Evolutionary conservation across 2,888 invertebrate genomes (phyloP).

Genomic region (Strigamia crassipes): DNA sequence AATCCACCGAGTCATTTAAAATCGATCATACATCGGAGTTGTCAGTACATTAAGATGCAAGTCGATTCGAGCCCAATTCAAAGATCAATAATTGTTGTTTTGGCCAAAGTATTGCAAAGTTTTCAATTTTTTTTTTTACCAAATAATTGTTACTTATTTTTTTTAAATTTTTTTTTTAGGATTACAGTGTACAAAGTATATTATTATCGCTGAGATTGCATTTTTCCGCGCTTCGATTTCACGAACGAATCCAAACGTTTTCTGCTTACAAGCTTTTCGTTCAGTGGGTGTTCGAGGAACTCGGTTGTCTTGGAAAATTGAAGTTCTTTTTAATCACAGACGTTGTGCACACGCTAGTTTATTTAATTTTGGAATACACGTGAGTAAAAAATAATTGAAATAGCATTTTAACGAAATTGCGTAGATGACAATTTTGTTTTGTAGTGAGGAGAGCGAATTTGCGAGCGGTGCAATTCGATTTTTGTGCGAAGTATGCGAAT

Average conservation of each 20-base stretch:
- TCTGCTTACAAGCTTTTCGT: neutral
- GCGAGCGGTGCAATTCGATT: neutral
- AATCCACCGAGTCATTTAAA: neutral
- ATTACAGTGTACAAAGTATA: neutral
- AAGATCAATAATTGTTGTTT: neutral
- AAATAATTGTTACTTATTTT: neutral
- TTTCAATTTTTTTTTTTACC: neutral
- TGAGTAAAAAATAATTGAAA: neutral
- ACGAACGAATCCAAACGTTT: neutral
- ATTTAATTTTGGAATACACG: neutral
- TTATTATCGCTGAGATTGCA: neutral
- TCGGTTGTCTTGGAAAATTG: neutral
- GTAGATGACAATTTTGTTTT: too few relatives aligned
- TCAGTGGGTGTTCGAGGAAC: neutral
- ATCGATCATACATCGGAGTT: neutral
- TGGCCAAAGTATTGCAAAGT: neutral
- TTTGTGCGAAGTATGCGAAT: neutral
- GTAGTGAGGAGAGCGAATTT: neutral
- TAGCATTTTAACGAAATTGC: neutral
- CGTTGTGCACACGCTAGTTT: neutral
- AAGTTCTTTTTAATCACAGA: neutral
- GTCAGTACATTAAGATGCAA: neutral
- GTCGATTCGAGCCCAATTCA: neutral
- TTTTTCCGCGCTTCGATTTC: neutral
- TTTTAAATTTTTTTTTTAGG: neutral